Base-by-base conservation (phyloP, 2,888 invertebrate species). In the Drosophila imparisetae region DNA sequence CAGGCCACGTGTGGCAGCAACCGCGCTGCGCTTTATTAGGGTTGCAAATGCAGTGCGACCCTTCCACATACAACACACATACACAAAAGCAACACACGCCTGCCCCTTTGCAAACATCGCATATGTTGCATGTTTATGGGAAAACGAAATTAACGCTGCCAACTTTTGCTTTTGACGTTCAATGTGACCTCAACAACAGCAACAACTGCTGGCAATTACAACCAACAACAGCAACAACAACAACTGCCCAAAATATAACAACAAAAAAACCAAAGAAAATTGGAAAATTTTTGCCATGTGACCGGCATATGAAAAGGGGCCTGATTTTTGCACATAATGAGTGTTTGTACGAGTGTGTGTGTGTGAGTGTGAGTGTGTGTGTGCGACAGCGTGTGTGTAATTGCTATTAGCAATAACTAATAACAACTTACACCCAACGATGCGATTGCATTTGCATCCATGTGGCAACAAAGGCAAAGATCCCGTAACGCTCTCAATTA, bases 81-180 rank as follows among this genome's bases (percentile, higher is more conserved):
- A 32, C n/a, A n/a, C 27, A 24, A 2, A 18, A 15, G 32, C 11
- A 45, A 15, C 49, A 38, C 40, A 52, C 42, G 55, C 32, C 45
- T 49, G 53, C 32, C 38, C 55, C 54, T 40, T 54, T 64, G 49
- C 69, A 48, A 36, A 15, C 62, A 64, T 49, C 77, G 55, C 86
- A 89, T 89, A 87, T 89, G 89, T 83, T 81, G 87, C 89, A 87
- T 85, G 86, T 89, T 86, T 86, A 86, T 86, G 85, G 75, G 66
- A 82, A 84, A 88, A 83, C 77, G 82, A 89, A 89, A 86, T 86
- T 81, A 85, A 89, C 89, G 78, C 75, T 64, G 86, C 70, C 83
- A 77, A 78, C 78, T 81, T 81, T 77, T 89, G 82, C 82, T 74
- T 89, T 84, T 84, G 87, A 84, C 82, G 66, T 88, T 83, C 86